Evolutionary conservation across 2,113 vertebrate genomes (phyloP).

Genomic region (Percina caprodes): DNA sequence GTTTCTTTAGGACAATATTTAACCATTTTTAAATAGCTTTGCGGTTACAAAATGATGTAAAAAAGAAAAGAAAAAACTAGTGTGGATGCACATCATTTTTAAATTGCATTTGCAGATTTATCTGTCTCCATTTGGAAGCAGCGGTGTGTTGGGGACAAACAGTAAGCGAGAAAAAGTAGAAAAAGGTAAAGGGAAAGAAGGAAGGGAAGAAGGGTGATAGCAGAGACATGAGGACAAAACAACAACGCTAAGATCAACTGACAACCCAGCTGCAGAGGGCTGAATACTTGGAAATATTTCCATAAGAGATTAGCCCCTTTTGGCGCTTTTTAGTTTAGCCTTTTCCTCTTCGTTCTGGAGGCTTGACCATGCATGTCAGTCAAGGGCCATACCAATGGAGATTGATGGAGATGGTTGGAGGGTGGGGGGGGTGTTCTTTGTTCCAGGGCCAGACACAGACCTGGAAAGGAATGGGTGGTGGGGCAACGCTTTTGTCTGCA

Average conservation of each 20-base stretch:
- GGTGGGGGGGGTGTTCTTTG: slow-evolving; percentile 62
- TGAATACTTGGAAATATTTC: slow-evolving; percentile 38
- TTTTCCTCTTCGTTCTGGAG: slow-evolving; percentile 29
- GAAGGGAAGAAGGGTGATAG: neutral
- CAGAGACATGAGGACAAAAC: slow-evolving; percentile 18
- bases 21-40: neutral
- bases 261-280: slow-evolving; percentile 1
- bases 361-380: slow-evolving; percentile 54
- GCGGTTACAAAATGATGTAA: neutral
- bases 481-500: slow-evolving; percentile 69
- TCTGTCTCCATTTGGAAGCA: neutral
- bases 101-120: neutral
- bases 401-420: slow-evolving; percentile 46
- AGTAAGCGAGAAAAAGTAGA: neutral
- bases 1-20: neutral
- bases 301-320: slow-evolving; percentile 31
- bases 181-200: neutral
- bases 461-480: slow-evolving; percentile 46
- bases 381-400: slow-evolving; percentile 35
- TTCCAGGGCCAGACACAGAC: slow-evolving; percentile 66
- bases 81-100: neutral
- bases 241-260: slow-evolving; percentile 32
- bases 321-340: slow-evolving; percentile 38
- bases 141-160: neutral
- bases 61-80: neutral